Base-by-base conservation (phyloP, 2,113 vertebrate genomes). In the Eira barbara region DNA sequence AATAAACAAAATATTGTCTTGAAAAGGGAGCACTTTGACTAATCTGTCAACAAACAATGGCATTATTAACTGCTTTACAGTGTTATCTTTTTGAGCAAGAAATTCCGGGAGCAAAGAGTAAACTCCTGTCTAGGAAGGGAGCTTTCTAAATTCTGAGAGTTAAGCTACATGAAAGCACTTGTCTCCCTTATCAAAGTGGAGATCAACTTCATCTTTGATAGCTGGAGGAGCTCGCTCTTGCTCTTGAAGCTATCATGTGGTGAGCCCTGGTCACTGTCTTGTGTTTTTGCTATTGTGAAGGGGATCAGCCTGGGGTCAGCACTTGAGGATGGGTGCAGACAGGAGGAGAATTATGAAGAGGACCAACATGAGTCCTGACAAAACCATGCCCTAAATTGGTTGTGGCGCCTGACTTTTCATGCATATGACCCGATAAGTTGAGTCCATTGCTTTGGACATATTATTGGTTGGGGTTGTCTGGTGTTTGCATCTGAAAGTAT, bases 381-480 rank as follows among this genome's bases (percentile, higher is more conserved):
- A 31, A 27, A 12, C 0, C 1, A 3, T 27, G 7, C 0, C 34
- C n/a, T 3, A 2, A 13, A 12, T 2, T 1, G 34, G 7, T 2
- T 0, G 0, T 6, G 10, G 8, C 18, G 1, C 7, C 3, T 17
- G 7, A 1, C 17, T 34, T 47, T 21, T 13, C 39, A 88, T 27
- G 6, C 2, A 5, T 0, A 0, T 9, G 4, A 34, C 18, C 20
- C 21, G 29, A 14, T 12, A 23, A 3, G 4, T 3, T 18, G n/a
- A 14, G 34, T 69, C 25, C 42, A 4, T 1, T 13, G 14, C 9
- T 34, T 12, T 39, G 55, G 27, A 14, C 1, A 3, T 39, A 20
- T 57, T 61, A 61, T 61, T 61, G 59, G 7, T 4, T 0, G 1
- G 0, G 4, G 15, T 1, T 39, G 12, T 74, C 36, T 73, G 27